These are phyloP conservation scores for Myripristis jacobus DNA, from an alignment of 2,797 vertebrate genomes.

Conservation along the genomic window DNA sequence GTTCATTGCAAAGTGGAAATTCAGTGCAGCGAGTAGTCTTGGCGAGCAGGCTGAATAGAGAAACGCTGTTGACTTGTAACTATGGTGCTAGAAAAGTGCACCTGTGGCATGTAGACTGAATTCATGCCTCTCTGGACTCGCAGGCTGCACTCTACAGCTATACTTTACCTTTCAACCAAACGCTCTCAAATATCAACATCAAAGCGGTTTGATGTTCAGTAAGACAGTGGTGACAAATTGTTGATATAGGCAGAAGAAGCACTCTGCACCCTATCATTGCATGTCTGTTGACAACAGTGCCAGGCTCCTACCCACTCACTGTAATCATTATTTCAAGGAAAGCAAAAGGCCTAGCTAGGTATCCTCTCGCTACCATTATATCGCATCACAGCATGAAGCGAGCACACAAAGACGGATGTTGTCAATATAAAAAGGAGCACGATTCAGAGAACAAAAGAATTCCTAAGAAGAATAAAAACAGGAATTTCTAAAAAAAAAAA, in stretches of 20 bases:
- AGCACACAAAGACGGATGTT: conserved; percentile 43
- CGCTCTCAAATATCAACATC: conserved; percentile 46
- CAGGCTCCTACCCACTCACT: conserved; percentile 65
- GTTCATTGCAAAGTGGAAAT: conserved; percentile 11
- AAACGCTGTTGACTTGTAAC: neutral
- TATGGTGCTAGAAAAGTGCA: neutral
- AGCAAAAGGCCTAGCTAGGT: conserved; percentile 41
- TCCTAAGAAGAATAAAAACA: conserved; percentile 1
- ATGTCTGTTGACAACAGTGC: conserved; percentile 58
- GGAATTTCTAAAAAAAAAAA: conserved; percentile 19
- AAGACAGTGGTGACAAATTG: conserved; percentile 58
- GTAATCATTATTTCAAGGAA: conserved; percentile 63
- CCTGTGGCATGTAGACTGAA: conserved; percentile 15
- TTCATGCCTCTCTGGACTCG: conserved; percentile 3
- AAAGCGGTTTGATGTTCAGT: conserved; percentile 41
- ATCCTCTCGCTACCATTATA: conserved; percentile 54
- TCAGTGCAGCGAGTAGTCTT: neutral
- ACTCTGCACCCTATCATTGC: conserved; percentile 55
- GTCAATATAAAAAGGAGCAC: conserved; percentile 34
- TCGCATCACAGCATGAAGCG: conserved; percentile 31
- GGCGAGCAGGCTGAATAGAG: neutral
- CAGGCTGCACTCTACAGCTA: conserved; percentile 36
- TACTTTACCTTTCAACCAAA: conserved; percentile 50
- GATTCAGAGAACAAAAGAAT: conserved; percentile 34
- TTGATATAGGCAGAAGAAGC: conserved; percentile 61